Evolutionary conservation across 2,888 invertebrate genomes (phyloP).

Genomic region (Acrobasis suavella): DNA sequence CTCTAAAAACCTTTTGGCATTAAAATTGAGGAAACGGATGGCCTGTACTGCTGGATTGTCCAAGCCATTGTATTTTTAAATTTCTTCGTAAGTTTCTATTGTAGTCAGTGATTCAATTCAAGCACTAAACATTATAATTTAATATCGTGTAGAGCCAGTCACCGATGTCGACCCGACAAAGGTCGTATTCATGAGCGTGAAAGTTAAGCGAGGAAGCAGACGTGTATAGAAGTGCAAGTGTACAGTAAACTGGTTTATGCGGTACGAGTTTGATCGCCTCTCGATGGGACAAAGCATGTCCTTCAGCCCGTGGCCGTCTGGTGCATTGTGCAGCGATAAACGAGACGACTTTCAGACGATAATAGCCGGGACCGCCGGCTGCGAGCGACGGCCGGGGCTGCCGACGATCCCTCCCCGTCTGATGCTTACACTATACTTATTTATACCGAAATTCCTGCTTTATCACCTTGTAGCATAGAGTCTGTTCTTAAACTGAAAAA

Average conservation of each 20-base stretch:
- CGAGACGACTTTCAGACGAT: constrained; percentile 45
- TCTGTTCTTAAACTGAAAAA: too few species aligned
- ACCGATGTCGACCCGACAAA: constrained; percentile 40
- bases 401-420: neutral
- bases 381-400: constrained; percentile 9
- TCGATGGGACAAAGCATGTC: constrained; percentile 57
- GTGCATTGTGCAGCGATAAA: constrained; percentile 53
- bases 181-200: constrained; percentile 49
- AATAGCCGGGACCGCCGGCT: constrained; percentile 27
- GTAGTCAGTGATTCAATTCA: too few species aligned
- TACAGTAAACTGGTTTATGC: constrained; percentile 63
- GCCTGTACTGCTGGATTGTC: too few species aligned
- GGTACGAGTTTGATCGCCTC: constrained; percentile 36
- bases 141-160: constrained; percentile 31
- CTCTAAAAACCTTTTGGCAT: constrained; percentile 6
- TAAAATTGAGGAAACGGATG: too few species aligned
- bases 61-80: too few species aligned
- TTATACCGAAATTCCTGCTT: too few species aligned
- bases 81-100: too few species aligned
- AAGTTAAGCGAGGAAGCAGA: constrained; percentile 48
- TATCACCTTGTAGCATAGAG: too few species aligned
- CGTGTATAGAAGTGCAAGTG: constrained; percentile 66
- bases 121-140: neutral
- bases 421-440: neutral
- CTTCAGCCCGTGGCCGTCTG: constrained; percentile 57